These are phyloP conservation scores for Zenarchopterus dispar DNA, from an alignment of 2,797 vertebrate genomes.

Conservation along the genomic window DNA sequence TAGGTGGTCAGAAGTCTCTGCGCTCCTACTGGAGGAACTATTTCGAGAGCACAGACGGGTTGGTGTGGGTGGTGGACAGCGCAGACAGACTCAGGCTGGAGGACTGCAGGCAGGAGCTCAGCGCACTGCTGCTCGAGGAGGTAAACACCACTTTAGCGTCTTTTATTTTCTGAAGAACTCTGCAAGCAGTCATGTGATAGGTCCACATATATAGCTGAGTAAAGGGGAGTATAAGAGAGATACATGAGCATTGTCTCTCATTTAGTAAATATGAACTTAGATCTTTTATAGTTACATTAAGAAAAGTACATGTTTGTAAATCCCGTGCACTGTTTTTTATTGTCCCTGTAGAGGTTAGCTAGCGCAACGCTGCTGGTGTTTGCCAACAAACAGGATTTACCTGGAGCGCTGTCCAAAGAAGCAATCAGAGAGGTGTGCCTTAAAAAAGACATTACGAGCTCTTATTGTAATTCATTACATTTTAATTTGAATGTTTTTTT, in stretches of 20 bases:
- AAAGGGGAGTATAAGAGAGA: too few species aligned
- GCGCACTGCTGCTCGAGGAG: slow-evolving; percentile 87
- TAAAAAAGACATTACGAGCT: rapidly evolving
- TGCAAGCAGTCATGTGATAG: too few species aligned
- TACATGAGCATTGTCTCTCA: too few species aligned
- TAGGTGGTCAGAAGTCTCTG: slow-evolving; percentile 92
- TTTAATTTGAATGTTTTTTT: not conserved
- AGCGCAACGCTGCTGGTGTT: slow-evolving; percentile 92
- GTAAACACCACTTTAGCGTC: slow-evolving; percentile 52
- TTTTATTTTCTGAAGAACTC: too few species aligned
- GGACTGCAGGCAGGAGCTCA: slow-evolving; percentile 88
- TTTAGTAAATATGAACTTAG: not conserved
- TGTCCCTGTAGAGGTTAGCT: slow-evolving; percentile 82
- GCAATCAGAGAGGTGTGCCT: slow-evolving; percentile 59
- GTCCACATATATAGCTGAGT: too few species aligned
- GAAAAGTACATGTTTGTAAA: too few species aligned
- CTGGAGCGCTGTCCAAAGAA: slow-evolving; percentile 71
- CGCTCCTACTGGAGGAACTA: slow-evolving; percentile 96
- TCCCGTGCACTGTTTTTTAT: too few species aligned
- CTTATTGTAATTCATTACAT: not conserved
- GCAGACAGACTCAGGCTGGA: slow-evolving; percentile 89
- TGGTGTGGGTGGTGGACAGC: slow-evolving; percentile 96
- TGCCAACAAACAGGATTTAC: slow-evolving; percentile 82
- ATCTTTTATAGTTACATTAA: rapidly evolving
- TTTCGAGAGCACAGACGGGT: slow-evolving; percentile 93